Conservation (phyloP, 2,113 vertebrate species). For the Dromas ardeola region DNA sequence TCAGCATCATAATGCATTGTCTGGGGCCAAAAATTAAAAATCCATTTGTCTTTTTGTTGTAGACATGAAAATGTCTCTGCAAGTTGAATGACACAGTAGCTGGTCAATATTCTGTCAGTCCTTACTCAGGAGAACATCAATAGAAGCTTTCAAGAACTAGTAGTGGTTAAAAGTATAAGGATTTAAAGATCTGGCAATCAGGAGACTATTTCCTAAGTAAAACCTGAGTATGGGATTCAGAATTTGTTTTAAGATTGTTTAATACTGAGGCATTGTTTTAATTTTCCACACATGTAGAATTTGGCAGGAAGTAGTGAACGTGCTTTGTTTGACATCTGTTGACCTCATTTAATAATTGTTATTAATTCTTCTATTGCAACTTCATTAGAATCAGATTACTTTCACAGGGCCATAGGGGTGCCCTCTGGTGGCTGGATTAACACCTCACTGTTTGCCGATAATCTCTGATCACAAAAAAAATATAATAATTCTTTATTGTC, state of each 20-base stretch:
- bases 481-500: neutral
- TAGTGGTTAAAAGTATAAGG: constrained; percentile 27
- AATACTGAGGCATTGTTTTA: constrained; percentile 47
- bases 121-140: neutral
- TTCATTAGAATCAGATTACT: neutral
- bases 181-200: neutral
- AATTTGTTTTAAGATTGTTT: constrained; percentile 51
- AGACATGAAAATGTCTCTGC: neutral
- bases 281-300: constrained; percentile 61
- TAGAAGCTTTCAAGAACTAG: neutral
- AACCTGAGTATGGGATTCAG: constrained; percentile 36
- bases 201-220: constrained; percentile 25
- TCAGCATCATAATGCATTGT: neutral
- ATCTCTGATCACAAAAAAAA: neutral
- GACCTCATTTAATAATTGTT: constrained; percentile 68
- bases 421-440: constrained; percentile 57
- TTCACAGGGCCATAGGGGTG: neutral
- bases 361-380: constrained; percentile 55
- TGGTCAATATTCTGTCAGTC: neutral
- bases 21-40: neutral
- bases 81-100: neutral
- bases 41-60: neutral
- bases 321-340: constrained; percentile 66
- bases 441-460: neutral
- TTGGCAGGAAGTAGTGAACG: constrained; percentile 57